Conservation (phyloP, 37 sponge, comb jelly and placozoan genomes). For the Amphimedon queenslandica region DNA sequence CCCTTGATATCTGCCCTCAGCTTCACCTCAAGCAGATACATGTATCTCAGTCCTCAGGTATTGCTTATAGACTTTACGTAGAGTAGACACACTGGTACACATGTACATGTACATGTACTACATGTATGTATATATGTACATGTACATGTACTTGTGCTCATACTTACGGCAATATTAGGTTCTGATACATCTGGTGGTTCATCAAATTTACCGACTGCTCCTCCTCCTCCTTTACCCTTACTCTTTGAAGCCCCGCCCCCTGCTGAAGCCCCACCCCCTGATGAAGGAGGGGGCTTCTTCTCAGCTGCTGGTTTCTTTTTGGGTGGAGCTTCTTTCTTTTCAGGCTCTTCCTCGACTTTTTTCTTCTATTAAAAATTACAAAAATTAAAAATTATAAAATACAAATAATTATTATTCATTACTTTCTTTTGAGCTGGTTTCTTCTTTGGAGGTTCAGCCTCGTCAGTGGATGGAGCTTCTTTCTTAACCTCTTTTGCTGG, state of each 20-base stretch:
- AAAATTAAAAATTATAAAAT: no score
- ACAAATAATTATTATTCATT: no score
- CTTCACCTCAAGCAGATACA: no score
- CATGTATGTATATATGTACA: background rate
- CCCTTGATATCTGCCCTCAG: no score
- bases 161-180: constrained; percentile 55
- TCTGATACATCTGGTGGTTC: constrained; percentile 48
- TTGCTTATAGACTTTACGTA: no score
- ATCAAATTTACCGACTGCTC: constrained; percentile 16
- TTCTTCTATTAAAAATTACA: background rate
- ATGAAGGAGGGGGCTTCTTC: background rate
- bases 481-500: background rate
- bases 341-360: background rate
- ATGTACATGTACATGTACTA: no score
- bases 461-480: background rate
- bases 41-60: no score
- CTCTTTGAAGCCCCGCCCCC: constrained; percentile 21
- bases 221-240: constrained; percentile 26
- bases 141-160: background rate
- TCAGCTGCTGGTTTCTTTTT: background rate
- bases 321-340: background rate
- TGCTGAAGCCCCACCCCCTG: background rate
- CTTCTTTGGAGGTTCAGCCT: background rate
- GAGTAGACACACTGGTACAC: no score
- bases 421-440: background rate